Percentiles rank a stretch among this genome's conserved stretches.
These are phyloP conservation scores for Diaphora mendica DNA, from an alignment of 2,888 invertebrate species.

Conservation along the genomic window DNA sequence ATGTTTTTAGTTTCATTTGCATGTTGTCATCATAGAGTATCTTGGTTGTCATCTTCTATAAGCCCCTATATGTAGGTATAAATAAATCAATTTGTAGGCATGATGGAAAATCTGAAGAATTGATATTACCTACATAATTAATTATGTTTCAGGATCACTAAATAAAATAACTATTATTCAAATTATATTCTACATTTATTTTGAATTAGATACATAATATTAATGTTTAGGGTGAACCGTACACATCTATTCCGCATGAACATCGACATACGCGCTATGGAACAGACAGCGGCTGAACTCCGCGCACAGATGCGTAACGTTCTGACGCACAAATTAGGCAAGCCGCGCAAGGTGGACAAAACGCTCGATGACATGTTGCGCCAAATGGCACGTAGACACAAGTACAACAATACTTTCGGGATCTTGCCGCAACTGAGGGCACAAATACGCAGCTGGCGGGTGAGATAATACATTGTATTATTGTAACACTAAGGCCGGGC, in stretches of 20 bases:
- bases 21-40: no score
- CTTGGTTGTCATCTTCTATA: no score
- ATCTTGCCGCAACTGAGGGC: slow-evolving; percentile 64
- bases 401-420: slow-evolving; percentile 67
- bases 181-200: neutral
- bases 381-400: slow-evolving; percentile 78
- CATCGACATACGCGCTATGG: slow-evolving; percentile 89
- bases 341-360: slow-evolving; percentile 73
- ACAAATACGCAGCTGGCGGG: slow-evolving; percentile 75
- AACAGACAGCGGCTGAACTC: slow-evolving; percentile 84
- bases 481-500: neutral
- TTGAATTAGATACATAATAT: no score
- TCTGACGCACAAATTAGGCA: slow-evolving; percentile 75
- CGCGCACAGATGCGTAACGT: slow-evolving; percentile 83
- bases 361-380: slow-evolving; percentile 76
- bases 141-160: no score
- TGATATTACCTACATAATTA: neutral
- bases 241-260: slow-evolving; percentile 90
- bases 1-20: no score
- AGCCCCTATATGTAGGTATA: no score
- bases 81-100: no score
- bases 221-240: slow-evolving; percentile 86
- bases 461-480: slow-evolving; percentile 29
- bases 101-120: no score
- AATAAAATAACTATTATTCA: neutral